Conservation (phyloP, 2,888 invertebrate genomes). For the Timandra comae region DNA sequence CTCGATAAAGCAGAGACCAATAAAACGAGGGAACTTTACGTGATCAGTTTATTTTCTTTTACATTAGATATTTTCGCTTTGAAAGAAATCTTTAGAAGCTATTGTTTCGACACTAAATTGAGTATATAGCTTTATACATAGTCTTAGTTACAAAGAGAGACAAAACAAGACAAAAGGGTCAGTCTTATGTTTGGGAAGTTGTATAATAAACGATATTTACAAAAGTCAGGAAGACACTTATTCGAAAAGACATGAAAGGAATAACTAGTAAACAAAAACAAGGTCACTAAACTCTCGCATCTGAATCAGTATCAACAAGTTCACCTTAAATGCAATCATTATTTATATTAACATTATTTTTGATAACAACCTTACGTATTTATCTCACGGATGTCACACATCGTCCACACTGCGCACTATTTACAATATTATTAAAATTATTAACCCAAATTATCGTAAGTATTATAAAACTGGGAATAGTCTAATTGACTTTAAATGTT, state of each 20-base stretch:
- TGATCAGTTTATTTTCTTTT: conserved; percentile 65
- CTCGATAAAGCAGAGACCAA: conserved; percentile 4
- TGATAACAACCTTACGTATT: conserved; percentile 71
- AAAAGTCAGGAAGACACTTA: conserved; percentile 72
- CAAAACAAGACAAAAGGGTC: conserved; percentile 74
- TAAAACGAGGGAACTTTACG: conserved; percentile 21
- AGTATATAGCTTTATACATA: conserved; percentile 61
- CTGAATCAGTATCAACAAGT: conserved; percentile 57
- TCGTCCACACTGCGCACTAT: conserved; percentile 60
- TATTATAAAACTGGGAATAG: conserved; percentile 62
- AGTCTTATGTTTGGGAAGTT: conserved; percentile 77
- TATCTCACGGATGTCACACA: conserved; percentile 69
- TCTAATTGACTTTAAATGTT: conserved; percentile 66
- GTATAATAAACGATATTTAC: conserved; percentile 73
- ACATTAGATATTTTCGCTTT: conserved; percentile 63
- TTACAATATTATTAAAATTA: conserved; percentile 50
- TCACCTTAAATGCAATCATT: conserved; percentile 54
- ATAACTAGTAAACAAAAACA: conserved; percentile 52
- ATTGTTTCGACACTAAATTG: conserved; percentile 54
- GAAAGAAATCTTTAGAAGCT: conserved; percentile 65
- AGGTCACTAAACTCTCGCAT: conserved; percentile 43
- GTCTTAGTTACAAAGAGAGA: conserved; percentile 59
- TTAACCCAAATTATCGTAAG: conserved; percentile 48
- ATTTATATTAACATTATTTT: conserved; percentile 37
- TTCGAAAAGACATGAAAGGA: conserved; percentile 56